phyloP scores from a whole-genome alignment of 2,797 vertebrate species.

The Hemibagrus guttatus region DNA sequence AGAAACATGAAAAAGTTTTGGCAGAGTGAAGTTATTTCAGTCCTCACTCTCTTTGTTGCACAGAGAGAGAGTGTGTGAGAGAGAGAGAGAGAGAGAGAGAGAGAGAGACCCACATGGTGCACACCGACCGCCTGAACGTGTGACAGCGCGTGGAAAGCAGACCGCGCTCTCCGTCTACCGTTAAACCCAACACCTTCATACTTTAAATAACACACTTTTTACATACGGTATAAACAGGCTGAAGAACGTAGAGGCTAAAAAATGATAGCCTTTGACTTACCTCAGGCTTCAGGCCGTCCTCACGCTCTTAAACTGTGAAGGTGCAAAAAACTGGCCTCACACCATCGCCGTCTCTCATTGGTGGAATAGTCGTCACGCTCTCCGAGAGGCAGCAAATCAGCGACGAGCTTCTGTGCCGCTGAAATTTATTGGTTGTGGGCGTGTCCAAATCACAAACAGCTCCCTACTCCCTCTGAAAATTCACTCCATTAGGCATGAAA shows the following conservation, averaged over 20 bases:
- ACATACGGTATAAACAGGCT: neutral
- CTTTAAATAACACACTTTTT: neutral
- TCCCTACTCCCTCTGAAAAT: neutral
- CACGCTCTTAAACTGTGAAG: conserved; percentile 48
- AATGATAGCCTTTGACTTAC: conserved; percentile 40
- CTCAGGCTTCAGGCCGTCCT: conserved; percentile 42
- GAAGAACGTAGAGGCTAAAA: neutral
- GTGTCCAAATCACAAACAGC: neutral
- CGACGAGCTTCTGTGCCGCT: neutral
- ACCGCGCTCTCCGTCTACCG: neutral
- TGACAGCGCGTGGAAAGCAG: conserved; percentile 32
- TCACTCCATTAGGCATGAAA: neutral
- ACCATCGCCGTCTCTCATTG: conserved; percentile 47
- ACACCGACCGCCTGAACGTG: conserved; percentile 1
- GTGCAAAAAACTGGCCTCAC: conserved; percentile 26
- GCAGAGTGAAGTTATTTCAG: neutral
- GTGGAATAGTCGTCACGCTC: conserved; percentile 18
- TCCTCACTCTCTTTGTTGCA: too few species aligned
- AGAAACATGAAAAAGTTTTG: neutral
- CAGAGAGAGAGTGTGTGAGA: too few species aligned
- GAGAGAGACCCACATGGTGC: conserved; percentile 40
- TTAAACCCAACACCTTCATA: neutral
- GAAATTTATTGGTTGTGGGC: conserved; percentile 22
- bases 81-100: neutral
- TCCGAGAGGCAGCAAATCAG: conserved; percentile 17